Conservation (phyloP, 2,113 vertebrate genomes). For the Hemiprocne comata region DNA sequence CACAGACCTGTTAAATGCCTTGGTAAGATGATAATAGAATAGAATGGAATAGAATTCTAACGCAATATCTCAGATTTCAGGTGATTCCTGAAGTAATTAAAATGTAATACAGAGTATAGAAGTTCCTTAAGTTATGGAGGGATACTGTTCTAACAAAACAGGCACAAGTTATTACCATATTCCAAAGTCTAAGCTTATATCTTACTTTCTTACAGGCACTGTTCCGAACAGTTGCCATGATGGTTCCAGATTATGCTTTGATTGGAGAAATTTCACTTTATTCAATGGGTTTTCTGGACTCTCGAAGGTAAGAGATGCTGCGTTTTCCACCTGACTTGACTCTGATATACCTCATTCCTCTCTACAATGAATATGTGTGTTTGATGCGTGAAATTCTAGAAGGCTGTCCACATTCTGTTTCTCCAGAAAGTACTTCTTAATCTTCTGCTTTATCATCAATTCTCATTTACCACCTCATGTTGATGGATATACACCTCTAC, state of each 20-base stretch:
- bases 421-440: neutral
- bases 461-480: neutral
- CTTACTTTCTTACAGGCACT: conserved; percentile 78
- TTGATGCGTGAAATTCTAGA: neutral
- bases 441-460: neutral
- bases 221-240: conserved; percentile 94
- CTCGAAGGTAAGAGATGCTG: conserved; percentile 83
- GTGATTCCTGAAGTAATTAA: neutral
- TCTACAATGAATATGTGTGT: neutral
- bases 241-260: conserved; percentile 93
- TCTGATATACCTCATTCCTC: neutral
- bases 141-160: neutral
- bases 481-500: neutral
- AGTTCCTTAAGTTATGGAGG: neutral
- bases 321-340: neutral
- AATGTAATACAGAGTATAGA: neutral
- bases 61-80: neutral
- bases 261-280: conserved; percentile 96
- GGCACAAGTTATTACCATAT: neutral
- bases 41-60: neutral
- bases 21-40: neutral
- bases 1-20: neutral
- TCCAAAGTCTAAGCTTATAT: neutral
- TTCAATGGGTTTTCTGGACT: conserved; percentile 94
- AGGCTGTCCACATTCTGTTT: neutral